Evolutionary conservation across 2,888 invertebrate genomes (phyloP).

Genomic region (Euphydryas editha): DNA sequence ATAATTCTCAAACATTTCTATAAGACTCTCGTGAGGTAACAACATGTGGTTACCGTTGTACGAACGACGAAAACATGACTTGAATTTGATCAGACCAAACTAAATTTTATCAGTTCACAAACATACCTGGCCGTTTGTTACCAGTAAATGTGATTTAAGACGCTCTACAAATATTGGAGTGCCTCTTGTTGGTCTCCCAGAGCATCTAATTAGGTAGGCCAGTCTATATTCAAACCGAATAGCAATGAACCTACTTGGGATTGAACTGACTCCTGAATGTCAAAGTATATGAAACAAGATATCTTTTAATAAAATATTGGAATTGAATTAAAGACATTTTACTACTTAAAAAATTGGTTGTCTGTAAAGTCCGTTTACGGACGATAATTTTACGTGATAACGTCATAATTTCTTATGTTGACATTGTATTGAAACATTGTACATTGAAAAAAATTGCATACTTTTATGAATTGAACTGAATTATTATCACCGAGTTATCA

Average conservation of each 20-base stretch:
- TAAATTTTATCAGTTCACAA: constrained; percentile 73
- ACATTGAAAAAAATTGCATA: too few relatives aligned
- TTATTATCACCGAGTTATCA: too few relatives aligned
- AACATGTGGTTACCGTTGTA: constrained; percentile 61
- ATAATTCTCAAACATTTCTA: not conserved
- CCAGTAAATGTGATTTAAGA: constrained; percentile 79
- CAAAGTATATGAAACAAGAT: not conserved
- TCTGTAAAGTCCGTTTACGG: too few relatives aligned
- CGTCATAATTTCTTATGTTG: too few relatives aligned
- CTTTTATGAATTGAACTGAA: too few relatives aligned
- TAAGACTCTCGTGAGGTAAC: constrained; percentile 28
- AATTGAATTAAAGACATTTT: not conserved
- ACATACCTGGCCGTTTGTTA: constrained; percentile 77
- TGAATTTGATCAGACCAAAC: constrained; percentile 73
- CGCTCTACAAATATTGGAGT: constrained; percentile 76
- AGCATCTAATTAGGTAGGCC: constrained; percentile 69
- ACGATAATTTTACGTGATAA: too few relatives aligned
- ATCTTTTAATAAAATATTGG: not conserved
- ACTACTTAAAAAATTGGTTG: too few relatives aligned
- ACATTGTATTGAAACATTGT: too few relatives aligned
- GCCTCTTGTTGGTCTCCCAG: constrained; percentile 64
- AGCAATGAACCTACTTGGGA: constrained; percentile 40
- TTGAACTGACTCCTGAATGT: not conserved
- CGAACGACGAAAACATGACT: constrained; percentile 63
- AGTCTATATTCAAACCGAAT: constrained; percentile 66